These are phyloP conservation scores for Micronisus gabar DNA, from an alignment of 2,113 vertebrate species.

Conservation along the genomic window DNA sequence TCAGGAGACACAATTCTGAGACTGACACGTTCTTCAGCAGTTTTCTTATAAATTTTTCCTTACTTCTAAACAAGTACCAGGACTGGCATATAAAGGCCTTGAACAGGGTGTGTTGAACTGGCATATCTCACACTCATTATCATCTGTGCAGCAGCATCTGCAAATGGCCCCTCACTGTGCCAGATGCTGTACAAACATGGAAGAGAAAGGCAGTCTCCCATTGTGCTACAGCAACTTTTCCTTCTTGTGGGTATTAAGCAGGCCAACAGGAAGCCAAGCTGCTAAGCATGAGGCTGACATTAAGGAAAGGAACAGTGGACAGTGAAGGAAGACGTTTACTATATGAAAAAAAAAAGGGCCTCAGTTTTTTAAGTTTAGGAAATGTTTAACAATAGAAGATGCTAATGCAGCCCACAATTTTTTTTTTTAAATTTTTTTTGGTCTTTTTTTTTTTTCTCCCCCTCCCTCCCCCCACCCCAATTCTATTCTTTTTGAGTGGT, in stretches of 20 bases:
- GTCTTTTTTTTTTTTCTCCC: not conserved
- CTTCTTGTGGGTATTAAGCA: not conserved
- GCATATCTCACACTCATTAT: not conserved
- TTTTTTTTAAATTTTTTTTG: no score
- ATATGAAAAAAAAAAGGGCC: not conserved
- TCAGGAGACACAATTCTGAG: not conserved
- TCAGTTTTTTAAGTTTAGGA: not conserved
- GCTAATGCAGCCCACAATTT: not conserved
- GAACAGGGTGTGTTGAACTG: not conserved
- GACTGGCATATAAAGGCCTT: not conserved
- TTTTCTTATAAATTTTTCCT: not conserved
- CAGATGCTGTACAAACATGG: not conserved
- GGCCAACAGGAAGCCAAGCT: not conserved
- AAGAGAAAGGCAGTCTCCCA: not conserved
- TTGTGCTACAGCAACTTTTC: not conserved
- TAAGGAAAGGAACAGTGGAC: not conserved
- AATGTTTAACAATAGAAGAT: not conserved
- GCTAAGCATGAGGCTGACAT: not conserved
- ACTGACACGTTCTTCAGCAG: not conserved
- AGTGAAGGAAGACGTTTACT: not conserved
- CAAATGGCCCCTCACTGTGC: not conserved
- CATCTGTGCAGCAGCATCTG: not conserved
- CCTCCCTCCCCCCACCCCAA: accelerated
- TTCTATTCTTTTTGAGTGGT: not conserved
- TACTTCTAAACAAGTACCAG: not conserved